Percentiles rank a stretch among this genome's conserved stretches.
Evolutionary conservation across 2,888 invertebrate species (phyloP).

Genomic region (Torymus texanus): DNA sequence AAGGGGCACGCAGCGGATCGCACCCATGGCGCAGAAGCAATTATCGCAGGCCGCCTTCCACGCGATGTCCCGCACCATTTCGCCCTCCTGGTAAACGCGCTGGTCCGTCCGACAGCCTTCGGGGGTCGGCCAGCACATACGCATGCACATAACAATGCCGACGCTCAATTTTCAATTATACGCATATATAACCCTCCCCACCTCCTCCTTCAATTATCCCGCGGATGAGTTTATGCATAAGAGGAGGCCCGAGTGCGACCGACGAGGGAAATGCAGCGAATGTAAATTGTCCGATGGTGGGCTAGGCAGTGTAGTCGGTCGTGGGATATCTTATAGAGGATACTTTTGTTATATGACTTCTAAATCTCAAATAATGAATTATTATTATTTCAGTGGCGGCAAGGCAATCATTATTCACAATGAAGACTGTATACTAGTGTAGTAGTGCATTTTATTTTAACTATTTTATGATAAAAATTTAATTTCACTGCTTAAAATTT

Average conservation of each 20-base stretch:
- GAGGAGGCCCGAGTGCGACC: not conserved
- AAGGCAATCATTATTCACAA: no score
- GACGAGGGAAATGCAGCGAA: no score
- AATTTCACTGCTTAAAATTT: no score
- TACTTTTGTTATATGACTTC: no score
- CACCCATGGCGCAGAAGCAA: slow-evolving; percentile 87
- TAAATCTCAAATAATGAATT: no score
- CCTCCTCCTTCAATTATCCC: not conserved
- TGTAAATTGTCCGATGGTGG: no score
- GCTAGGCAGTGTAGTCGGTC: no score
- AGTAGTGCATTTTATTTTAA: no score
- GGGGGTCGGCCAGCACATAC: not conserved
- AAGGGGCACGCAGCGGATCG: slow-evolving; percentile 84
- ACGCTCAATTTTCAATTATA: slow-evolving; percentile 40
- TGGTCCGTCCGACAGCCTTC: slow-evolving; percentile 82
- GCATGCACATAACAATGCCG: slow-evolving; percentile 57
- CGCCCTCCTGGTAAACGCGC: slow-evolving; percentile 82
- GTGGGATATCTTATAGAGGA: no score
- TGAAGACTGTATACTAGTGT: no score
- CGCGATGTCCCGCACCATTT: slow-evolving; percentile 78
- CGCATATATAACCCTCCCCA: not conserved
- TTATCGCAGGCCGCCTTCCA: slow-evolving; percentile 83
- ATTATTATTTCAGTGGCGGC: no score
- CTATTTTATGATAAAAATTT: no score
- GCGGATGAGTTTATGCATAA: not conserved